Base-by-base conservation (phyloP, 2,888 invertebrate species). In the Scotopteryx bipunctaria region DNA sequence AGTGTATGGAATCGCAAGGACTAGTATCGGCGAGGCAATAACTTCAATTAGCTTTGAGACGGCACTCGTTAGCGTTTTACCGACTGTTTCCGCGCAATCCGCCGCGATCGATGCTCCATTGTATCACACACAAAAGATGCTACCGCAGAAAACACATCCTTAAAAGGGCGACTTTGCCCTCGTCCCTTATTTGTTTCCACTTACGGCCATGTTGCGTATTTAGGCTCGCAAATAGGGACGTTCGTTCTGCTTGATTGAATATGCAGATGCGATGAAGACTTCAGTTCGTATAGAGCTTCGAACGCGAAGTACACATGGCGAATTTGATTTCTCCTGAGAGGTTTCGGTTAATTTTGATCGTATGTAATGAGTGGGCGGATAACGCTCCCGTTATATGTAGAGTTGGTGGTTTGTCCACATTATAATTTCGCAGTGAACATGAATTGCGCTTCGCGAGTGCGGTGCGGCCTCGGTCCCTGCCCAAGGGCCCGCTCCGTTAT, bases 41-140 rank as follows among this genome's bases (percentile, higher is more conserved):
- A 82, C 78, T 83, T 83, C 84, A 83, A 84, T 85, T 86, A 86
- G 78, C 71, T 61, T 58, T 65, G 69, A 69, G 72, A 72, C 71
- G 66, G 69, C 61, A 72, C 75, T 85, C 81, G 85, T 85, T 84
- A 84, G 75, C 74, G 80, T 78, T 81, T 65, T 72, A 65, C 77
- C 68, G 72, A 76, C 71, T 71, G 69, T 81, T 82, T 81, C 77
- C 77, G 78, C 69, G 68, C 72, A 76, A 78, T 78, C 77, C 72
- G 65, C 70, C 69, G 78, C 81, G 82, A 85, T 85, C 81, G 82
- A 86, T 85, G 83, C 76, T 69, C 85, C 74, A 86, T 87, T 87
- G 86, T 86, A 73, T 75, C 77, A 75, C 57, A 73, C 71, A 85
- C 85, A 85, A 85, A 86, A 84, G 83, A 81, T 79, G 77, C 81